Conservation (phyloP, 1,140 invertebrate genomes). For the Drosophila lacertosa region DNA sequence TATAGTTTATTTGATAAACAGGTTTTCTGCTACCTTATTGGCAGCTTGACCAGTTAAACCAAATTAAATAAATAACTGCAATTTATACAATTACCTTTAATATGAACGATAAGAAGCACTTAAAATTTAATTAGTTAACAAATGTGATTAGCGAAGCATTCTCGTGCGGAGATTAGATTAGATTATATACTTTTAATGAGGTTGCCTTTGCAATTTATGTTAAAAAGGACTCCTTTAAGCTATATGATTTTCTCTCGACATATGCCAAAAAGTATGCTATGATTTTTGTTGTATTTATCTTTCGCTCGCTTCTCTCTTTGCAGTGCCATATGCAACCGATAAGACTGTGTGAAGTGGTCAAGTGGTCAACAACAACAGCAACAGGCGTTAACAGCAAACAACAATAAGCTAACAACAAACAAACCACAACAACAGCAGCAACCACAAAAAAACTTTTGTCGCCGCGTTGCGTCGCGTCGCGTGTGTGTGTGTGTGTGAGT, state of each 20-base stretch:
- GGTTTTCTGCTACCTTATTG: no score
- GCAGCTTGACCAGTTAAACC: no score
- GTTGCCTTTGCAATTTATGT: no score
- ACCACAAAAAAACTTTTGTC: not conserved
- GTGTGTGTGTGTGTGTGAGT: conserved; percentile 10
- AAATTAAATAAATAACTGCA: no score
- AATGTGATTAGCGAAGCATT: no score
- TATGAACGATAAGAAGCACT: no score
- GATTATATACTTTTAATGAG: no score
- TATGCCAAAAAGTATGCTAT: conserved; percentile 5
- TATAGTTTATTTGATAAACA: no score
- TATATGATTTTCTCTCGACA: not conserved
- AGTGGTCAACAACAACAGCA: conserved; percentile 55
- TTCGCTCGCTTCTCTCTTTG: conserved; percentile 21
- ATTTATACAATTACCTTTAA: no score
- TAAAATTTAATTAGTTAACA: no score
- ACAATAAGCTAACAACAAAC: conserved; percentile 1
- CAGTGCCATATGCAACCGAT: conserved; percentile 81
- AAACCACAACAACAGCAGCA: not conserved
- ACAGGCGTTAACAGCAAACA: conserved; percentile 25
- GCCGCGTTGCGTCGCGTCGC: conserved; percentile 14
- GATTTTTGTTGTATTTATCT: not conserved
- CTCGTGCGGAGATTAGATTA: no score
- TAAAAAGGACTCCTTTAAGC: no score
- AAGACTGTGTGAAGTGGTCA: conserved; percentile 72